Evolutionary conservation across 2,797 vertebrate species (phyloP).

Genomic region (Diceros bicornis): DNA sequence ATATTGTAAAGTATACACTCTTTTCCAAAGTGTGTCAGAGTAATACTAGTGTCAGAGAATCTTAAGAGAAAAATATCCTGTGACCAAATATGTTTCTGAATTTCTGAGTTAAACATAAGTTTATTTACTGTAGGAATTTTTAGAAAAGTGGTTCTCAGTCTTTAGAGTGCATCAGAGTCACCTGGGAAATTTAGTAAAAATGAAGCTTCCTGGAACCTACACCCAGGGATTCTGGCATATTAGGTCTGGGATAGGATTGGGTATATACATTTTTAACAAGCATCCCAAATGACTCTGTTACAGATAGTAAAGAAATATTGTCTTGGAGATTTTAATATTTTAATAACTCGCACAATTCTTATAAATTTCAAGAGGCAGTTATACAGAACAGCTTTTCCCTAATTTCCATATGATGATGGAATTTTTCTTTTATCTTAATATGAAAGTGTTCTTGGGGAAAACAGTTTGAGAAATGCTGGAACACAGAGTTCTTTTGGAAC

Average conservation of each 20-base stretch:
- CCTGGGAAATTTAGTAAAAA: background rate
- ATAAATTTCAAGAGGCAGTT: background rate
- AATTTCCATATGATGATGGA: background rate
- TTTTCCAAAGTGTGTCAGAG: background rate
- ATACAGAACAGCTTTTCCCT: background rate
- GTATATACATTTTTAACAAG: background rate
- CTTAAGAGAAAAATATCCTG: background rate
- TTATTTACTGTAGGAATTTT: background rate
- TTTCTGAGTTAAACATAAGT: constrained; percentile 39
- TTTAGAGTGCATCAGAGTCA: background rate
- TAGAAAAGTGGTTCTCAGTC: background rate
- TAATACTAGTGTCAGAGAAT: background rate
- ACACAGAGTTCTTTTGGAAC: background rate
- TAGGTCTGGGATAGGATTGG: background rate
- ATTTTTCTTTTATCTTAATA: background rate
- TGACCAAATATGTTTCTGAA: background rate
- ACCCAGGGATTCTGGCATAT: background rate
- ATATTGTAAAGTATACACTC: background rate
- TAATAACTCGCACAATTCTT: background rate
- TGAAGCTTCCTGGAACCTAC: background rate
- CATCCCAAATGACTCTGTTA: background rate
- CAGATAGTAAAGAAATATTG: background rate
- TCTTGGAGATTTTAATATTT: background rate
- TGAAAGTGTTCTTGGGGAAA: background rate
- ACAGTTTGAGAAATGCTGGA: background rate